phyloP scores from a whole-genome alignment of 2,888 invertebrate genomes.

The Melieria picta region DNA sequence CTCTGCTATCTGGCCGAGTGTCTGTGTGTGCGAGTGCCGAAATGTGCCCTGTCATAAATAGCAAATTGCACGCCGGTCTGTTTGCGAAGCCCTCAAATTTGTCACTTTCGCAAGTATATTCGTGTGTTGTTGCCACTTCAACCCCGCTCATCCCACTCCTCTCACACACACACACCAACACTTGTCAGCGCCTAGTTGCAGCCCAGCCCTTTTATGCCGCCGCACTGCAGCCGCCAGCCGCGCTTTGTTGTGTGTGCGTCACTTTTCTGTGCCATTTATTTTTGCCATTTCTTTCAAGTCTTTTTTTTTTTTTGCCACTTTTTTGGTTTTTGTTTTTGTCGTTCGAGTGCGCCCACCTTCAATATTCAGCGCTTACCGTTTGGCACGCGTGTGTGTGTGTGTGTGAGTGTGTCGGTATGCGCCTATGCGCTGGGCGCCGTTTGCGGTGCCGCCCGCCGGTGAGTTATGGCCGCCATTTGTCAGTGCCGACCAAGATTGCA shows the following conservation, averaged over 20 bases:
- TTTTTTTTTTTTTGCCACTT: no score
- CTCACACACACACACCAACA: background rate
- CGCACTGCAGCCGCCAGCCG: no score
- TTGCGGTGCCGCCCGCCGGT: background rate
- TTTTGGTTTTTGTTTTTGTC: no score
- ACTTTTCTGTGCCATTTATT: no score
- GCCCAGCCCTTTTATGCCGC: no score
- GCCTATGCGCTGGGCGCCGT: background rate
- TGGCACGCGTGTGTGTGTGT: no score
- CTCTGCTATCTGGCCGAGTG: background rate
- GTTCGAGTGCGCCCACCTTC: no score
- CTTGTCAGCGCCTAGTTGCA: background rate
- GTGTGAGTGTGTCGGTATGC: no score
- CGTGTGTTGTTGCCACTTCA: background rate
- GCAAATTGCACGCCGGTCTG: slow-evolving; percentile 31
- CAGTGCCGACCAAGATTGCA: background rate
- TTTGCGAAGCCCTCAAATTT: slow-evolving; percentile 26
- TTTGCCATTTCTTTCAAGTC: no score
- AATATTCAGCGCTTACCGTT: no score
- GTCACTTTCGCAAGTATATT: slow-evolving; percentile 12
- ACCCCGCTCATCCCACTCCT: background rate
- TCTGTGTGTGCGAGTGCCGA: background rate
- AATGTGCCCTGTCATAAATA: slow-evolving; percentile 29
- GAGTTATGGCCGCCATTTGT: slow-evolving; percentile 24
- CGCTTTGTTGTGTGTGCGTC: no score